phyloP scores from a whole-genome alignment of 2,888 invertebrate genomes.

The Mycogona germanica region DNA sequence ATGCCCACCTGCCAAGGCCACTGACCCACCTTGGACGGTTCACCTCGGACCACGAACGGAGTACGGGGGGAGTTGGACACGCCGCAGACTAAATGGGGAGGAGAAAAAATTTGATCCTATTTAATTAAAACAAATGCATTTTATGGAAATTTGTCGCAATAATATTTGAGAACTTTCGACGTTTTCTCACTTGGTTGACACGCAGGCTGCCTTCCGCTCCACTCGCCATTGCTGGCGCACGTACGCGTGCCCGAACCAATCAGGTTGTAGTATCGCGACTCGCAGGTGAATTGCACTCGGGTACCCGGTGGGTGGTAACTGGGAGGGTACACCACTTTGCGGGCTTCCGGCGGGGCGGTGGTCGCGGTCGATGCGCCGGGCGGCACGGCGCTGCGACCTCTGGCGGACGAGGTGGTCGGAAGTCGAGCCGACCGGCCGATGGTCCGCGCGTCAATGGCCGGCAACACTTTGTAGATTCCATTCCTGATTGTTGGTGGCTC shows the following conservation, averaged over 20 bases:
- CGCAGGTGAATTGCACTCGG: slow-evolving; percentile 22
- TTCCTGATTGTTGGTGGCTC: slow-evolving; percentile 11
- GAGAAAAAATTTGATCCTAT: too few species aligned
- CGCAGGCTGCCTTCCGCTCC: slow-evolving; percentile 24
- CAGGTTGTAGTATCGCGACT: slow-evolving; percentile 24
- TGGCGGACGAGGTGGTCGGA: neutral
- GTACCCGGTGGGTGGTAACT: slow-evolving; percentile 21
- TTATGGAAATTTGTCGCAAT: neutral
- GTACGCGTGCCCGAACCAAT: slow-evolving; percentile 23
- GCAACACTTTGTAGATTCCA: slow-evolving; percentile 3
- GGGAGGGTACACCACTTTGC: slow-evolving; percentile 18
- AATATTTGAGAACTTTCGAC: neutral
- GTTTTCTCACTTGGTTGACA: slow-evolving; percentile 23
- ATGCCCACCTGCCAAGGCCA: slow-evolving; percentile 26
- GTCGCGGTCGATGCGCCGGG: neutral
- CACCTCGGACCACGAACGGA: slow-evolving; percentile 25
- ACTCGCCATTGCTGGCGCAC: slow-evolving; percentile 22
- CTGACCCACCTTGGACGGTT: slow-evolving; percentile 23
- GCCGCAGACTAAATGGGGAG: slow-evolving; percentile 24
- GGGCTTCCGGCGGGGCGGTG: neutral
- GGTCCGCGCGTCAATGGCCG: neutral
- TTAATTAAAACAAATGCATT: slow-evolving; percentile 4
- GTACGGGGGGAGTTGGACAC: slow-evolving; percentile 22
- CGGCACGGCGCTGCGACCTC: neutral
- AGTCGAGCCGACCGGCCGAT: neutral